Conservation (phyloP, 2,888 invertebrate genomes). For the Orthosia incerta region DNA sequence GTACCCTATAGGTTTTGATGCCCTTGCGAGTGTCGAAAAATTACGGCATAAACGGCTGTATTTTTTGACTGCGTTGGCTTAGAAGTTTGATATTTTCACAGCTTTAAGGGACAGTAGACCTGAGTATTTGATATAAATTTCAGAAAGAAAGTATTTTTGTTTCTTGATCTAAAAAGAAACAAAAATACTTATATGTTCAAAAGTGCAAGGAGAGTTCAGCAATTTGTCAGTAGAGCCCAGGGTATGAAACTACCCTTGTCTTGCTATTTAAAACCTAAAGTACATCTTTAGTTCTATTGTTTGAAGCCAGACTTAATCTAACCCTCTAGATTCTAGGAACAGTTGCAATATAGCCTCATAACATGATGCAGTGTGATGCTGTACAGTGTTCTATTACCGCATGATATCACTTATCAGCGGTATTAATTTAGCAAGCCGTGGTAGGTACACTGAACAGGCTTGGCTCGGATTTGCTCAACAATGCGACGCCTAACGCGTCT, state of each 20-base stretch:
- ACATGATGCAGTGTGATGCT: background rate
- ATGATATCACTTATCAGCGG: conserved; percentile 64
- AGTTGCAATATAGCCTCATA: background rate
- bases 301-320: background rate
- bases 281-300: background rate
- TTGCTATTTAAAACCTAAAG: background rate
- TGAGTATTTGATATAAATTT: too few species aligned
- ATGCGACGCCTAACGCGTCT: conserved; percentile 71
- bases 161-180: too few species aligned
- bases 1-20: too few species aligned
- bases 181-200: too few species aligned
- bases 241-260: background rate
- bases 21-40: too few species aligned
- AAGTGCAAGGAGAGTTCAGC: too few species aligned
- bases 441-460: conserved; percentile 59
- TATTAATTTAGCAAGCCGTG: conserved; percentile 71
- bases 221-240: background rate
- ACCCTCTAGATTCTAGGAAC: background rate
- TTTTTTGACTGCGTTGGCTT: too few species aligned
- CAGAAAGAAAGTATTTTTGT: too few species aligned
- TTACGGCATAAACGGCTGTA: too few species aligned
- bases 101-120: too few species aligned
- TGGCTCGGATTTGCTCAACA: conserved; percentile 85
- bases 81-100: too few species aligned
- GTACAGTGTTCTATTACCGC: conserved; percentile 14